Base-by-base conservation (phyloP, 2,113 vertebrate species). In the Nesoenas mayeri region DNA sequence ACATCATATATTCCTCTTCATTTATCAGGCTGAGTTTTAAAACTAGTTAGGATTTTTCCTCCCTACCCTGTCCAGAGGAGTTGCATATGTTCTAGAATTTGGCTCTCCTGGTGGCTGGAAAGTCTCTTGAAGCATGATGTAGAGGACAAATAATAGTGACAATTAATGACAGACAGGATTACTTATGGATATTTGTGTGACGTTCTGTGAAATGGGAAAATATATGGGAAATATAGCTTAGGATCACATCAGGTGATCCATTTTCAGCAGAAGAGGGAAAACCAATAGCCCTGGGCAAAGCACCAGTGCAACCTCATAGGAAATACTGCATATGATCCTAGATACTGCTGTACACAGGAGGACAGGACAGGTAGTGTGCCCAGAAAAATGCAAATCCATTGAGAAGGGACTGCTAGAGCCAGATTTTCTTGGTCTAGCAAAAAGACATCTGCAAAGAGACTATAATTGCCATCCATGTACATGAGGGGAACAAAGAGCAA, bases 1-100 rank as follows among this genome's bases (percentile, higher is more conserved):
- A 93, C 66, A 91, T 85, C 74, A 38, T 42, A 79, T 89, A 70
- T 82, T 85, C 62, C 22, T 94, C 54, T 94, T 90, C 71, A 93
- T 91, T 91, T 88, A 79, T 93, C 92, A 88, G 74, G 21, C 44
- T 85, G 51, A 91, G 19, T 83, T 95, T 93, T 91, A 94, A 95
- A 96, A 77, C 58, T 73, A 58, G 57, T 91, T 94, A 65, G 21
- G 62, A 82, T 61, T 93, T 96, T 93, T 93, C 5, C 58, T 94
- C 66, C 26, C 50, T 22, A 70, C 14, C 24, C 36, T 5, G 0
- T 61, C 1, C 1, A 1, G 24, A 69, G 66, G 21, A 87, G 13
- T 67, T 91, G 57, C 81, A 18, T 69, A 62, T 61, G 15, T 93
- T 89, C 36, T 62, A 91, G 79, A 91, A 72, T 69, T 87, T 85